A percentile compares a stretch with the other conserved stretches of the same genome.
These are phyloP conservation scores for Todiramphus chloris DNA, from an alignment of 2,113 vertebrate species.

Conservation along the genomic window DNA sequence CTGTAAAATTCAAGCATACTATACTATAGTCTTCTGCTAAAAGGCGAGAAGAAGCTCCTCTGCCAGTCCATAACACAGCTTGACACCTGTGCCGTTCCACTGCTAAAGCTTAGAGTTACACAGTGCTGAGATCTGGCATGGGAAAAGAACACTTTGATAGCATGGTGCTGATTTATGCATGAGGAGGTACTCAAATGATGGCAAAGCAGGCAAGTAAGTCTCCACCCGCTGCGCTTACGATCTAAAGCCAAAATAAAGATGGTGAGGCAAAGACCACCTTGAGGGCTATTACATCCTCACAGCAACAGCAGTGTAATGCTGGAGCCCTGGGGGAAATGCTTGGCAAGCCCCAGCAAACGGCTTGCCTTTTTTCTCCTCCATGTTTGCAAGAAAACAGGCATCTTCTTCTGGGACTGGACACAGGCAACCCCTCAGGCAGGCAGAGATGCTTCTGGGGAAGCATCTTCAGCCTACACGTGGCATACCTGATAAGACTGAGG, in stretches of 20 bases:
- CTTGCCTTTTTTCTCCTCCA: neutral
- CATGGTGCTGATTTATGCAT: neutral
- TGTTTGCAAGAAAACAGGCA: neutral
- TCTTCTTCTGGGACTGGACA: neutral
- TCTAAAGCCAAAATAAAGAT: neutral
- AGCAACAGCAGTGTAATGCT: neutral
- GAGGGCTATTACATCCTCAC: neutral
- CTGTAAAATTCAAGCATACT: neutral
- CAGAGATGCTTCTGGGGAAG: neutral
- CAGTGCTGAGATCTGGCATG: neutral
- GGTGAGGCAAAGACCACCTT: neutral
- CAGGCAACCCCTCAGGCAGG: neutral
- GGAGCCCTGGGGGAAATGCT: neutral
- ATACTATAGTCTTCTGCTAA: neutral
- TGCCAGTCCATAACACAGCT: neutral
- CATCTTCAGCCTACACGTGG: rapidly evolving
- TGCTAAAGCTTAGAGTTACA: neutral
- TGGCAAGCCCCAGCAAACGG: neutral
- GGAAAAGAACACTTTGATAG: neutral
- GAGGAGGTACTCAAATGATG: neutral
- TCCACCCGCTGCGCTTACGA: neutral
- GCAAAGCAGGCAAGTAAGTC: neutral
- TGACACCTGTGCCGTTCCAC: rapidly evolving
- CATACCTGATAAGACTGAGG: neutral
- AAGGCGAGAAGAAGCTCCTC: neutral